Conservation (phyloP, 1,140 invertebrate genomes). For the Rhynchophorus ferrugineus region DNA sequence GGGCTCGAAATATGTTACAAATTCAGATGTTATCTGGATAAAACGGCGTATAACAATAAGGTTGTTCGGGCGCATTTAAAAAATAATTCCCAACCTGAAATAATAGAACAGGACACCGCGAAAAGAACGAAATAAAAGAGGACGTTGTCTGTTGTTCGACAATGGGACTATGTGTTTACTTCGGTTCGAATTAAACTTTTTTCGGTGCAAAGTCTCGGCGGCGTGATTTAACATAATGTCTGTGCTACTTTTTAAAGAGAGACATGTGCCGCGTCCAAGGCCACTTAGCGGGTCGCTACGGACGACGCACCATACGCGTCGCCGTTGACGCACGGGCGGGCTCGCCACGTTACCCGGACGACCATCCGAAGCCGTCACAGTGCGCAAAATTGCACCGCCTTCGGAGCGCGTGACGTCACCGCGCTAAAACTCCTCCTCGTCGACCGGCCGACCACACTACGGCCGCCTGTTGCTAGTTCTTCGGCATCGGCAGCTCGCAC, state of each 20-base stretch:
- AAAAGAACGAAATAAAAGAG: background rate
- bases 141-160: background rate
- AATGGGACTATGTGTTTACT: slow-evolving; percentile 1
- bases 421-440: slow-evolving; percentile 32
- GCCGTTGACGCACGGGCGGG: slow-evolving; percentile 31
- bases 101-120: too few species aligned
- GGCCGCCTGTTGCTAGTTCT: slow-evolving; percentile 41
- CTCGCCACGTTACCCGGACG: slow-evolving; percentile 31
- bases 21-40: too few species aligned
- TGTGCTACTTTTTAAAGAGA: slow-evolving; percentile 10
- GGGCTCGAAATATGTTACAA: too few species aligned
- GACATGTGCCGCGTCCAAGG: slow-evolving; percentile 28
- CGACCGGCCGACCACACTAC: slow-evolving; percentile 30
- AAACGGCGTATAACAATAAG: too few species aligned
- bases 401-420: slow-evolving; percentile 34
- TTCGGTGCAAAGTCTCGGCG: slow-evolving; percentile 1
- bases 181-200: slow-evolving; percentile 4
- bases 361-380: slow-evolving; percentile 30
- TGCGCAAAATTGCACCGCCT: slow-evolving; percentile 39
- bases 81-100: too few species aligned
- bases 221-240: slow-evolving; percentile 10
- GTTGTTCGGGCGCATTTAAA: too few species aligned
- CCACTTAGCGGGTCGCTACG: slow-evolving; percentile 33
- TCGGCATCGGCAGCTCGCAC: slow-evolving; percentile 24
- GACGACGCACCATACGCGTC: slow-evolving; percentile 33